phyloP scores from a whole-genome alignment of 2,113 vertebrate species.

The Hymenochirus boettgeri region DNA sequence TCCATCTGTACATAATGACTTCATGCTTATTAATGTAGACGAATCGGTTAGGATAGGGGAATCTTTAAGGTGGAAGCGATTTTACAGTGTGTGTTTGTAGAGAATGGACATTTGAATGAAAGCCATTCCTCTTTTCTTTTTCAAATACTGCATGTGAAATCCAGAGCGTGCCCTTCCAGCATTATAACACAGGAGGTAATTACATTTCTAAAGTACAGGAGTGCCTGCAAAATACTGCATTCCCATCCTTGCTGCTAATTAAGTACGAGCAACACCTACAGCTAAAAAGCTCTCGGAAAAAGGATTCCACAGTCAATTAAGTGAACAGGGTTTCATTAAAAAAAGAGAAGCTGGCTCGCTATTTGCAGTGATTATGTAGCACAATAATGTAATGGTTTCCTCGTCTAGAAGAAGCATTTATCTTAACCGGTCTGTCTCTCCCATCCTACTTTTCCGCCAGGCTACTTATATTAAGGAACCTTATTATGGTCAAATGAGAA shows the following conservation, averaged over 20 bases:
- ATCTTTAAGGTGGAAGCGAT: neutral
- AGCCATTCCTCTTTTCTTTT: neutral
- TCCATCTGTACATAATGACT: no score
- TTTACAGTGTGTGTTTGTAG: no score
- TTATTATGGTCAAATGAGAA: no score
- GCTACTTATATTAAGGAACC: no score
- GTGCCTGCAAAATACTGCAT: slow-evolving; percentile 1
- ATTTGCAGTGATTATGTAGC: slow-evolving; percentile 7
- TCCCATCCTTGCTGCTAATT: slow-evolving; percentile 24
- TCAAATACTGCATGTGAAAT: neutral
- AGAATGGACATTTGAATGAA: no score
- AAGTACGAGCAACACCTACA: slow-evolving; percentile 30
- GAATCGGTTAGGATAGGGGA: slow-evolving; percentile 4
- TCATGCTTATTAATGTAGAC: slow-evolving; percentile 19
- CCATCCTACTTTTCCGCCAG: no score
- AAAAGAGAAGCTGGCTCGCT: neutral
- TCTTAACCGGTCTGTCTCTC: no score
- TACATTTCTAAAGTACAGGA: slow-evolving; percentile 21
- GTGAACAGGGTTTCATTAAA: slow-evolving; percentile 31
- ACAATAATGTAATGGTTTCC: slow-evolving; percentile 11
- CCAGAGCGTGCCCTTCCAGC: slow-evolving; percentile 12
- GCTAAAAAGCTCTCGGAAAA: neutral
- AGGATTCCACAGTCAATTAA: slow-evolving; percentile 35
- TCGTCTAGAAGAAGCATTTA: neutral
- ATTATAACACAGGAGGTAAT: slow-evolving; percentile 22